A percentile compares a stretch with the other conserved stretches of the same genome.
Evolutionary conservation across 64 coral and sea anemone species (phyloP).

Genomic region (Montipora efflorescens): DNA sequence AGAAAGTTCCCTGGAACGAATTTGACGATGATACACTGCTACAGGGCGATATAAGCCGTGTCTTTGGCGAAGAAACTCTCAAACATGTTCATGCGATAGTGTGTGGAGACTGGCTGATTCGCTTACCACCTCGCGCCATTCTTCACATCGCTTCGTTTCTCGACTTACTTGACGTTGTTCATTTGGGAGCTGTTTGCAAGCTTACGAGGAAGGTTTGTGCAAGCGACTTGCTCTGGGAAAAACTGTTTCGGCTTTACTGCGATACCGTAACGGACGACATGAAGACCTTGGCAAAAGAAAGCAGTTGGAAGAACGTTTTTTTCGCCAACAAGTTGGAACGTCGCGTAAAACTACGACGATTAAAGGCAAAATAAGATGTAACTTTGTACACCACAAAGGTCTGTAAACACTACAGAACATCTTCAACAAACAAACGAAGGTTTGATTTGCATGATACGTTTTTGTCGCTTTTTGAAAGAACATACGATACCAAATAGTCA

Average conservation of each 20-base stretch:
- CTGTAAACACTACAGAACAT: too few species aligned
- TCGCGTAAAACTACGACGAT: conserved; percentile 37
- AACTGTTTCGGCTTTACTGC: conserved; percentile 29
- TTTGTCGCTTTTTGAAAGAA: not conserved
- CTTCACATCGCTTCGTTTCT: conserved; percentile 53
- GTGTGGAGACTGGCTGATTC: conserved; percentile 71
- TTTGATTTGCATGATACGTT: too few species aligned
- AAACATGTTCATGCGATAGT: conserved; percentile 63
- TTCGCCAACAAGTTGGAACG: conserved; percentile 62
- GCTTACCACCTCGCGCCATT: conserved; percentile 57
- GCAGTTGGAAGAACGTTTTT: conserved; percentile 66
- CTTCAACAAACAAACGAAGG: too few species aligned
- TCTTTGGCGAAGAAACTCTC: conserved; percentile 79
- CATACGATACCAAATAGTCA: not conserved
- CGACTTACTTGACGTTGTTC: conserved; percentile 63
- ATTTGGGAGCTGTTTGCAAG: conserved; percentile 42
- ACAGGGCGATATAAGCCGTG: conserved; percentile 70
- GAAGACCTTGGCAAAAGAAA: conserved; percentile 44
- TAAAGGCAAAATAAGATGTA: conserved; percentile 2
- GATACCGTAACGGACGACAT: conserved; percentile 60
- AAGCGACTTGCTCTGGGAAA: conserved; percentile 61
- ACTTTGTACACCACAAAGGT: not conserved
- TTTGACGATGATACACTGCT: conserved; percentile 72
- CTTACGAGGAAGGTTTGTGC: conserved; percentile 67
- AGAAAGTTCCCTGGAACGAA: conserved; percentile 70